Conservation (phyloP, 2,113 vertebrate genomes). For the Brachypteracias leptosomus region DNA sequence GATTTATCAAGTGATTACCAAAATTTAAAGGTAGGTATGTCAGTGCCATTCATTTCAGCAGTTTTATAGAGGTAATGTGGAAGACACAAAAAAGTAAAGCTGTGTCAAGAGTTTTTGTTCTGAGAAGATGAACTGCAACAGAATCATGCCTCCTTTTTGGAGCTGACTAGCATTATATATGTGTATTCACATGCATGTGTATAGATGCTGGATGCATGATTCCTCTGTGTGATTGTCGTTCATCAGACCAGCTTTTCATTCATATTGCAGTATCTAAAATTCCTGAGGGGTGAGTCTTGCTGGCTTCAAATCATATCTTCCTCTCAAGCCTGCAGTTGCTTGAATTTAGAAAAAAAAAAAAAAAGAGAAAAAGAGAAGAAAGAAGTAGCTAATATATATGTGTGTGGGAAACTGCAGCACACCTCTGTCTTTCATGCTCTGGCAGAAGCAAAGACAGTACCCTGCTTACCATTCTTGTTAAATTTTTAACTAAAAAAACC, state of each 20-base stretch:
- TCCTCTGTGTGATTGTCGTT: not conserved
- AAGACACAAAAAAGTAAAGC: not conserved
- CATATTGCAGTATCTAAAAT: not conserved
- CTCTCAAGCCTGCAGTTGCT: not conserved
- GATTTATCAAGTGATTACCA: not conserved
- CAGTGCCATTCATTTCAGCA: not conserved
- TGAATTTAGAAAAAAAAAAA: not conserved
- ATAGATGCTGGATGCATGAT: not conserved
- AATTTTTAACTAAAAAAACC: not conserved
- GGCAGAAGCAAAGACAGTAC: not conserved
- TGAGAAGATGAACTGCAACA: not conserved
- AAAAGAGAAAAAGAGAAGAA: not conserved
- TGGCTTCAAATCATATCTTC: not conserved
- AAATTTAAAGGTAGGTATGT: not conserved
- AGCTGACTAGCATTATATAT: not conserved
- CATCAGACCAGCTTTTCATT: not conserved
- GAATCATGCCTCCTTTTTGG: not conserved
- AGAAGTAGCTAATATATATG: not conserved
- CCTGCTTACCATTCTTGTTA: rapidly evolving
- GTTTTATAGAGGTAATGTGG: not conserved
- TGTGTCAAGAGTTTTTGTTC: not conserved
- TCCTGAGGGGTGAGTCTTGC: not conserved
- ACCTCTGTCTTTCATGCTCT: not conserved
- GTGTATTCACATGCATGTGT: not conserved
- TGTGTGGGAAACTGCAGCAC: not conserved